Evolutionary conservation across 2,113 vertebrate genomes (phyloP).

Genomic region (Nerophis lumbriciformis): DNA sequence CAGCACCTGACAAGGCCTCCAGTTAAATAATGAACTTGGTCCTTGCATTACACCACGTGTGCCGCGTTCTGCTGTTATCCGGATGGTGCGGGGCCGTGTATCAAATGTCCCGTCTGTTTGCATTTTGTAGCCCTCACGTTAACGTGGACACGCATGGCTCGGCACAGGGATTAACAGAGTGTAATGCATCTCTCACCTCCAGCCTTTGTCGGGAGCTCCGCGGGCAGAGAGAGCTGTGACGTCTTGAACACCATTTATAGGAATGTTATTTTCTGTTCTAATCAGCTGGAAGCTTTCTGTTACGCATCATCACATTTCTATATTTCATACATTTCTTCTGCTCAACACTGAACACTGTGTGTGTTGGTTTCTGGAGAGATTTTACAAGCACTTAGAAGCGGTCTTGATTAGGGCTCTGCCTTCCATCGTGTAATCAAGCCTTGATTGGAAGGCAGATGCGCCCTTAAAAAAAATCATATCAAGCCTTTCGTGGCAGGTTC

Average conservation of each 20-base stretch:
- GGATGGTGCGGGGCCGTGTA: too few relatives aligned
- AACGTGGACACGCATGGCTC: too few relatives aligned
- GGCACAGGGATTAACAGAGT: not conserved
- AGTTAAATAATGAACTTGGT: too few relatives aligned
- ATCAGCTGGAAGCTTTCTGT: constrained; percentile 8
- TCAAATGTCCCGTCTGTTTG: too few relatives aligned
- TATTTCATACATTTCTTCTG: constrained; percentile 4
- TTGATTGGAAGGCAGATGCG: constrained; percentile 24
- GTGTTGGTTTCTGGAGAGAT: constrained; percentile 1
- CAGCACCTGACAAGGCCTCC: too few relatives aligned
- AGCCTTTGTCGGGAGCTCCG: too few relatives aligned
- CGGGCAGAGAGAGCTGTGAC: too few relatives aligned
- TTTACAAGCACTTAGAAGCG: constrained; percentile 15
- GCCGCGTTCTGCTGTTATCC: too few relatives aligned
- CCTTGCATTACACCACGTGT: too few relatives aligned
- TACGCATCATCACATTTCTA: constrained; percentile 14
- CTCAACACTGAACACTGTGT: constrained; percentile 4
- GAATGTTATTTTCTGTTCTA: not conserved
- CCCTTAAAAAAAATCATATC: not conserved
- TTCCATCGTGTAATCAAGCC: constrained; percentile 28
- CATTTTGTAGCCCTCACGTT: too few relatives aligned
- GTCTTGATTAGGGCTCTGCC: constrained; percentile 28
- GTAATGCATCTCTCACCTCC: not conserved
- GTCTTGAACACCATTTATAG: too few relatives aligned
- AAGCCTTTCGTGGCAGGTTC: constrained; percentile 1